Percentiles rank a stretch among this genome's conserved stretches.
Conservation (phyloP, 2,113 vertebrate genomes). For the Daphoenositta chrysoptera region DNA sequence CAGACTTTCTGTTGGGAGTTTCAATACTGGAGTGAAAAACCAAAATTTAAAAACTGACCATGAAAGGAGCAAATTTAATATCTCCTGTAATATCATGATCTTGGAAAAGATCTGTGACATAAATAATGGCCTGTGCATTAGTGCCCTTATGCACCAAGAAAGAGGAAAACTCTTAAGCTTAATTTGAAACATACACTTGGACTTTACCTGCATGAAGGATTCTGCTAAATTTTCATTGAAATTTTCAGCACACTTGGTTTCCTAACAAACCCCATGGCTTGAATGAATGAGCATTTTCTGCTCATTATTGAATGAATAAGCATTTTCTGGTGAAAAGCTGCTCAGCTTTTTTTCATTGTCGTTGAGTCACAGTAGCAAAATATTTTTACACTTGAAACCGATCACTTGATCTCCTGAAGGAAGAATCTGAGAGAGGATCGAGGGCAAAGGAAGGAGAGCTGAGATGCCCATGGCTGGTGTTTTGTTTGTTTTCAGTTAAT, state of each 20-base stretch:
- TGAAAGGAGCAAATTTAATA: neutral
- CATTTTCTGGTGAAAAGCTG: neutral
- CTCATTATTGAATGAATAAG: too few relatives aligned
- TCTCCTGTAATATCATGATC: neutral
- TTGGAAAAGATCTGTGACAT: neutral
- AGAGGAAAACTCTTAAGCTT: neutral
- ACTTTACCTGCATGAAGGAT: neutral
- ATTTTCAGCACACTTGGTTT: neutral
- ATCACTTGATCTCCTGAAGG: neutral
- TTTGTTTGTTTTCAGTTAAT: constrained; percentile 23
- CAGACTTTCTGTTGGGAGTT: neutral
- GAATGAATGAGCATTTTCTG: neutral
- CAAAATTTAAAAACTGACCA: neutral
- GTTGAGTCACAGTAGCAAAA: neutral
- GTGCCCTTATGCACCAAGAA: neutral
- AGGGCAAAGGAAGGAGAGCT: constrained; percentile 20
- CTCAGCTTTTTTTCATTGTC: neutral
- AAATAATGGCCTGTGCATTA: neutral
- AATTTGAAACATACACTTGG: neutral
- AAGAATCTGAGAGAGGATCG: neutral
- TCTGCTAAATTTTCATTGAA: neutral
- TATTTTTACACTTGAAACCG: neutral
- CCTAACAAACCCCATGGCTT: neutral
- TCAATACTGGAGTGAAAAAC: neutral
- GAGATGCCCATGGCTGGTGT: neutral